Base-by-base conservation (phyloP, 2,113 vertebrate genomes). In the Archocentrus centrarchus region DNA sequence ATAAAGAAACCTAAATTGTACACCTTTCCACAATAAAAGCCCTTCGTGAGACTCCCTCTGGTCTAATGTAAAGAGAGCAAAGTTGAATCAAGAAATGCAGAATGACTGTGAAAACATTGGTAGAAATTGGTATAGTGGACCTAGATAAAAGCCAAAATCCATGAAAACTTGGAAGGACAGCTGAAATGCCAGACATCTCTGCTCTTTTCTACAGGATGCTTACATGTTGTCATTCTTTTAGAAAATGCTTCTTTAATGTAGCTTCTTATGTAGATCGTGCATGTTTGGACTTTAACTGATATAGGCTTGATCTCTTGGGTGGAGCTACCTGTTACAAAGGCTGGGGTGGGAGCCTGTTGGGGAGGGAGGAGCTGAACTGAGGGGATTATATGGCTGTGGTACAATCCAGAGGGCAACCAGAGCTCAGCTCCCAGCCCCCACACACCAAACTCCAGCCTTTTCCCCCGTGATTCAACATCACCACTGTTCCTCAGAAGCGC, bases 1-100 rank as follows among this genome's bases (percentile, higher is more conserved):
- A 73, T 55, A 55, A 73, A 55, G 47, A 73, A 73, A 53, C 17
- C 30, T 20, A 8, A 73, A 73, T 73, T 11, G 5, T n/a, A 73
- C 68, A 73, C 68, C 27, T 73, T 73, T 55, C 68, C 68, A 55
- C 18, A 73, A 9, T 55, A 35, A 73, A 73, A 73, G 24, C 68
- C 47, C 47, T 35, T 7, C 0, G 3, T 9, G n/a, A n/a, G 8
- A 57, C 53, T 57, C 20, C 53, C 18, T 9, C 47, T 73, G 53
- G 6, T 73, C 47, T 32, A 73, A 32, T 73, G 10, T 55, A 14
- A 73, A 6, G 47, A 53, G 11, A 55, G 17, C 68, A 73, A 22
- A 27, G 27, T 13, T 73, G 44, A 55, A 17, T 32, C 68, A 32
- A 73, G 17, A 50, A 53, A 73, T 1, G 0, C 27, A 11, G 50